phyloP scores from a whole-genome alignment of 37 sponge, comb jelly and placozoan species.

The Haliclona indistincta region DNA sequence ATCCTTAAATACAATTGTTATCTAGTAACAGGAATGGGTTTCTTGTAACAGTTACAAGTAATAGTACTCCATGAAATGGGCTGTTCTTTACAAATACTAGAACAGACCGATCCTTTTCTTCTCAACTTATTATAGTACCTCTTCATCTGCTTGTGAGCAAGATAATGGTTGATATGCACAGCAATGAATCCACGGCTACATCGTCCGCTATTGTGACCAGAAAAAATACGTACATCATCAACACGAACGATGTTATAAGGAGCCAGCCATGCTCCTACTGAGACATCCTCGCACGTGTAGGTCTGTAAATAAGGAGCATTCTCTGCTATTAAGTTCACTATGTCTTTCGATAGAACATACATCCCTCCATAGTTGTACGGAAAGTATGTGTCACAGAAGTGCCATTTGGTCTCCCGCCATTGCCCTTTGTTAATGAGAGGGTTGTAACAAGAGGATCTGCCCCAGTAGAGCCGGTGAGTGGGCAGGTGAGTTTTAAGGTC shows the following conservation, averaged over 20 bases:
- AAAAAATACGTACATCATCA: conserved; percentile 26
- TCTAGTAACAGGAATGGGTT: background rate
- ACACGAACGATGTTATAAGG: conserved; percentile 33
- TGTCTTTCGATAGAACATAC: conserved; percentile 40
- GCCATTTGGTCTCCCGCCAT: conserved; percentile 48
- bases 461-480: conserved; percentile 52
- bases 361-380: conserved; percentile 63
- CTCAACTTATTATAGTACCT: conserved; percentile 1
- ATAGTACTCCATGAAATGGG: background rate
- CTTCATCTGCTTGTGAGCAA: background rate
- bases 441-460: conserved; percentile 20
- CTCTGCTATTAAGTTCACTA: conserved; percentile 19
- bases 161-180: background rate
- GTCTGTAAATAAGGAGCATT: conserved; percentile 26
- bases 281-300: conserved; percentile 59
- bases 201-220: background rate
- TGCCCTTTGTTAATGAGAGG: background rate
- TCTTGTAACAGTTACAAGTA: background rate
- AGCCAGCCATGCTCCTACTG: conserved; percentile 66
- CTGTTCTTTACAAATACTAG: background rate
- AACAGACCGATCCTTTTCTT: background rate
- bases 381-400: conserved; percentile 41
- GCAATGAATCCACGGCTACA: conserved; percentile 8
- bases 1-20: too few relatives aligned
- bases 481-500: conserved; percentile 6